phyloP scores from a whole-genome alignment of 53 echinoderm and acorn worm species.

The Crossaster papposus region DNA sequence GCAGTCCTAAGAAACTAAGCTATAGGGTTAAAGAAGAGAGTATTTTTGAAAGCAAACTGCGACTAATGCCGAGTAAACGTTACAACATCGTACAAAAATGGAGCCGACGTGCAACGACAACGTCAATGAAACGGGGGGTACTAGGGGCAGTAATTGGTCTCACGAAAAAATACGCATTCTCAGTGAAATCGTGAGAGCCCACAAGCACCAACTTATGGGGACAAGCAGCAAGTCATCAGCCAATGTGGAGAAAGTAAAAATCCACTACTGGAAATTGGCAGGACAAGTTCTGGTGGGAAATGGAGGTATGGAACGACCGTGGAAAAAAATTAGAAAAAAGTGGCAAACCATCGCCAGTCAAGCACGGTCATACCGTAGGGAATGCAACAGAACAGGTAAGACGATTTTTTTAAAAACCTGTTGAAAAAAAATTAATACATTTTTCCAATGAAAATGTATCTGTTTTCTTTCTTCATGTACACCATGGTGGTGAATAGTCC shows the following conservation, averaged over 20 bases:
- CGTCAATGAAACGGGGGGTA: not conserved
- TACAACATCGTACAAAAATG: too few relatives aligned
- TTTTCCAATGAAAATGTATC: not conserved
- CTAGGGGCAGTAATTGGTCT: not conserved
- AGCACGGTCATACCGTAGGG: conserved; percentile 11
- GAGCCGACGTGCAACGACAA: not conserved
- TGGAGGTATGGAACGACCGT: not conserved
- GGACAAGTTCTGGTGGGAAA: not conserved
- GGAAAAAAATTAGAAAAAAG: conserved; percentile 19
- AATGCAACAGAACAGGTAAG: conserved; percentile 21
- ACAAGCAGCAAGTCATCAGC: not conserved
- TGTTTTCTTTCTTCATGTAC: not conserved
- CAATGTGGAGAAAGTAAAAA: conserved; percentile 11
- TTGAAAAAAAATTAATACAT: not conserved
- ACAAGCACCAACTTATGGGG: conserved; percentile 3
- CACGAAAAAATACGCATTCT: not conserved
- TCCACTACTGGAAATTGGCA: conserved; percentile 12
- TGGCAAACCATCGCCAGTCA: conserved; percentile 16
- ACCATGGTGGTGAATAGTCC: not conserved
- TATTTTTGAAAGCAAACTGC: not conserved
- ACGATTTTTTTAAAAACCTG: not conserved
- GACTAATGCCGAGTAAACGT: too few relatives aligned
- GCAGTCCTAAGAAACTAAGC: not conserved
- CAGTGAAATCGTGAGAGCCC: not conserved
- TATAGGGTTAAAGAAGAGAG: not conserved